phyloP scores from a whole-genome alignment of 1,140 invertebrate species.

The Zaprionus capensis region DNA sequence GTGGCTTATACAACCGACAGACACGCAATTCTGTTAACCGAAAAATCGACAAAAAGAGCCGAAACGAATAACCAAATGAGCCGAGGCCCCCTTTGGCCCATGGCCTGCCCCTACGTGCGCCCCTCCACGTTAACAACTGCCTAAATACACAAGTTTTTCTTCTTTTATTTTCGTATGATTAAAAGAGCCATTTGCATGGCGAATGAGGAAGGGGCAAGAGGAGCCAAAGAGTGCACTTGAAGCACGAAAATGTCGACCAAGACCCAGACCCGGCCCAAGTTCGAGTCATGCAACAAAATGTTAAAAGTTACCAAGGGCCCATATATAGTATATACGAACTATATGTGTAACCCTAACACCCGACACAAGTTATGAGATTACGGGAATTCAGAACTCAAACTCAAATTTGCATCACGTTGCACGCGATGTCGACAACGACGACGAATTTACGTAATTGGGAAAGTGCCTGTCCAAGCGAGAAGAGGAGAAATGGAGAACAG shows the following conservation, averaged over 20 bases:
- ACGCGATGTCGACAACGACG: slow-evolving; percentile 54
- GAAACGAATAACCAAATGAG: slow-evolving; percentile 8
- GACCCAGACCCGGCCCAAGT: slow-evolving; percentile 40
- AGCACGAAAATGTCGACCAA: slow-evolving; percentile 19
- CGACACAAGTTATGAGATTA: slow-evolving; percentile 2
- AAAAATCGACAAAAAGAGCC: slow-evolving; percentile 9
- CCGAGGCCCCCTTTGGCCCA: background rate
- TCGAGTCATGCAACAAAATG: slow-evolving; percentile 69
- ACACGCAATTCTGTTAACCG: slow-evolving; percentile 64
- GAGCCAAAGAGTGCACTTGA: background rate
- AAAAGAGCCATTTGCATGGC: slow-evolving; percentile 70
- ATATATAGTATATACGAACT: slow-evolving; percentile 28
- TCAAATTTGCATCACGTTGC: slow-evolving; percentile 59
- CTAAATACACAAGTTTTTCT: slow-evolving; percentile 71
- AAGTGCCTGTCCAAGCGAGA: slow-evolving; percentile 48
- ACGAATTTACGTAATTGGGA: slow-evolving; percentile 72
- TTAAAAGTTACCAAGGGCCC: slow-evolving; percentile 44
- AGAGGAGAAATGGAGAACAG: slow-evolving; percentile 2
- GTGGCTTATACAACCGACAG: slow-evolving; percentile 56
- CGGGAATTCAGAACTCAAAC: slow-evolving; percentile 24
- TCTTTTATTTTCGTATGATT: slow-evolving; percentile 58
- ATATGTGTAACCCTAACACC: slow-evolving; percentile 8
- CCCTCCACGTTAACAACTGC: slow-evolving; percentile 74
- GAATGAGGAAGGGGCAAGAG: background rate
- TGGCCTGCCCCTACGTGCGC: slow-evolving; percentile 26